phyloP scores from a whole-genome alignment of 2,888 invertebrate genomes.

The Branchipolynoe longqiensis region DNA sequence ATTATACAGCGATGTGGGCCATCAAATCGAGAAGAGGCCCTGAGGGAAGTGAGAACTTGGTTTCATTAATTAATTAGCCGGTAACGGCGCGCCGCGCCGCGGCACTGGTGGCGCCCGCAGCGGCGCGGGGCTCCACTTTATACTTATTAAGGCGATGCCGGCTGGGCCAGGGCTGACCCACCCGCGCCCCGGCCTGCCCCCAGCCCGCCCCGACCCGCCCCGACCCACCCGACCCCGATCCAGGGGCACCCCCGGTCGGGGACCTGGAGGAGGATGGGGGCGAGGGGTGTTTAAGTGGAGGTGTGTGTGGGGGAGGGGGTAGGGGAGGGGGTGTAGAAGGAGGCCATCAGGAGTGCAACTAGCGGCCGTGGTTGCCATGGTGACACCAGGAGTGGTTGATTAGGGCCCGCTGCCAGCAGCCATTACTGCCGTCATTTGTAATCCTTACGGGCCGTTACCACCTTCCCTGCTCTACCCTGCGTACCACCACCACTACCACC shows the following conservation, averaged over 20 bases:
- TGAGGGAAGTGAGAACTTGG: constrained; percentile 55
- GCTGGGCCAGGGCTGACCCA: not conserved
- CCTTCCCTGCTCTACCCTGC: not conserved
- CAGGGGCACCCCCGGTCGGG: constrained; percentile 8
- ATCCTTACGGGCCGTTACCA: not conserved
- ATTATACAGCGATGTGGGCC: constrained; percentile 49
- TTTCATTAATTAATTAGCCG: constrained; percentile 58
- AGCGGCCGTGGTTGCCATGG: constrained; percentile 20
- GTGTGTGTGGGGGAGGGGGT: not conserved
- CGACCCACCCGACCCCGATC: constrained; percentile 21
- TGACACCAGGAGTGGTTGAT: constrained; percentile 52
- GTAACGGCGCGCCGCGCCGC: constrained; percentile 17
- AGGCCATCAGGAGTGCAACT: constrained; percentile 12
- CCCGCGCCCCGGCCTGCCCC: not conserved
- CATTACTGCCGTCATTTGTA: constrained; percentile 44
- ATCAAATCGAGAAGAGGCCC: constrained; percentile 49
- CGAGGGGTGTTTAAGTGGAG: not conserved
- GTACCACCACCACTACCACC: not conserved
- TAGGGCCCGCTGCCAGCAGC: constrained; percentile 9
- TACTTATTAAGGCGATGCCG: constrained; percentile 38
- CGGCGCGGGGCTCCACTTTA: constrained; percentile 41
- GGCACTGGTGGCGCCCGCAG: constrained; percentile 28
- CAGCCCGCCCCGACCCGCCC: not conserved
- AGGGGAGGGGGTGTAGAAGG: not conserved
- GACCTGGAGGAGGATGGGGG: constrained; percentile 20